Percentiles rank a stretch among this genome's conserved stretches.
Conservation (phyloP, 2,797 vertebrate genomes). For the Sebastes diploproa region DNA sequence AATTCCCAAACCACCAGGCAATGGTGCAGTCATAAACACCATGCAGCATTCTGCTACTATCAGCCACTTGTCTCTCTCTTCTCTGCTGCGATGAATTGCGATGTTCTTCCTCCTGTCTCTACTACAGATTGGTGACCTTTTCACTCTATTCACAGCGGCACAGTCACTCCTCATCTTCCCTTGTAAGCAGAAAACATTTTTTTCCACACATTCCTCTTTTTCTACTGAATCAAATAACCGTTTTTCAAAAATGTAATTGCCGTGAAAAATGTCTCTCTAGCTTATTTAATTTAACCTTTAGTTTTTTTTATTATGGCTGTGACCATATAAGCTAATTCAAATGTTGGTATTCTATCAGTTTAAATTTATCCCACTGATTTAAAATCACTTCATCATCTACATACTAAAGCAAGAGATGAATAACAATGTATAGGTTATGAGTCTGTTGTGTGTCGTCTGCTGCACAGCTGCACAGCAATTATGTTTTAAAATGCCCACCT, state of each 20-base stretch:
- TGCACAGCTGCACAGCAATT: constrained; percentile 16
- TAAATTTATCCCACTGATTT: neutral
- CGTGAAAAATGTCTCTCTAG: neutral
- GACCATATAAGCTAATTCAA: neutral
- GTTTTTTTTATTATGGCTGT: neutral
- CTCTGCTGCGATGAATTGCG: constrained; percentile 13
- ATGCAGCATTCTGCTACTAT: constrained; percentile 1
- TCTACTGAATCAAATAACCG: neutral
- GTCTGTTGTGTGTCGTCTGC: neutral
- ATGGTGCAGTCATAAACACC: neutral
- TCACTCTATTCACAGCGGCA: constrained; percentile 16
- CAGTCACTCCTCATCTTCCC: neutral
- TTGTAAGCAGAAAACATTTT: neutral
- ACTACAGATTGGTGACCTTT: constrained; percentile 35
- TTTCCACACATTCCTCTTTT: neutral
- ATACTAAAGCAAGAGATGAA: neutral
- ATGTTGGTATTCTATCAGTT: neutral
- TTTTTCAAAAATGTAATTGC: neutral
- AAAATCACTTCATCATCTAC: neutral
- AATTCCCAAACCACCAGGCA: constrained; percentile 1
- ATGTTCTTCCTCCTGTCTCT: constrained; percentile 4
- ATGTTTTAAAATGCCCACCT: neutral
- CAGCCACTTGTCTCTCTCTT: constrained; percentile 2
- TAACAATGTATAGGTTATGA: neutral
- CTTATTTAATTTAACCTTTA: neutral